Evolutionary conservation across 2,797 vertebrate genomes (phyloP).

Genomic region (Paratrypauchen microcephalus): DNA sequence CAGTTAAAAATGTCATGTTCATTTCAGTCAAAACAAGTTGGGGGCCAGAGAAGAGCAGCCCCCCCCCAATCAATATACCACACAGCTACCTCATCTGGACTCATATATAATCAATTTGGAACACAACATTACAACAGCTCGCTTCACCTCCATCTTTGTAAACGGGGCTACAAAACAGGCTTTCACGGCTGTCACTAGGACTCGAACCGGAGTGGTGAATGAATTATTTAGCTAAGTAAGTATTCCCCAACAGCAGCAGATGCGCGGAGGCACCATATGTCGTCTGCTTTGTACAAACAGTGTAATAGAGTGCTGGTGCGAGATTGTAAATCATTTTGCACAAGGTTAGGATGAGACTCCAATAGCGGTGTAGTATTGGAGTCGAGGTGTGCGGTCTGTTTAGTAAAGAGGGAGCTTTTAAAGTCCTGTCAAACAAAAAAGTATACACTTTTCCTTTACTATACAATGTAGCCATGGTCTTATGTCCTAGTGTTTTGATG

Average conservation of each 20-base stretch:
- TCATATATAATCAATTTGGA: constrained; percentile 56
- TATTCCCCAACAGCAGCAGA: constrained; percentile 45
- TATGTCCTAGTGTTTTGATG: too few species aligned
- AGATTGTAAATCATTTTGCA: constrained; percentile 47
- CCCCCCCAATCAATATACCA: constrained; percentile 47
- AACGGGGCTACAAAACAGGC: constrained; percentile 30
- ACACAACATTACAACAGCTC: constrained; percentile 25
- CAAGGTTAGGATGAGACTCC: constrained; percentile 31
- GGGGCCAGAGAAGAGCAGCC: constrained; percentile 21
- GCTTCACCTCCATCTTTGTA: constrained; percentile 30
- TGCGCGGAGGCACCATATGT: constrained; percentile 37
- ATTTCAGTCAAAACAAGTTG: constrained; percentile 30
- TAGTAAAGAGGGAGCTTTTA: not conserved
- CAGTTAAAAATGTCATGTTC: constrained; percentile 22
- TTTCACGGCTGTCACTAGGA: constrained; percentile 46
- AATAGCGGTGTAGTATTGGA: constrained; percentile 25
- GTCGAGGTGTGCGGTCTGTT: not conserved
- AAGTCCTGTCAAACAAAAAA: not conserved
- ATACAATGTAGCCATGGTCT: too few species aligned
- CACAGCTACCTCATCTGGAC: constrained; percentile 41
- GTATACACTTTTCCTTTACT: too few species aligned
- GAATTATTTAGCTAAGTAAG: constrained; percentile 42
- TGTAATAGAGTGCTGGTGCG: constrained; percentile 27
- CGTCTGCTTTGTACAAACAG: constrained; percentile 35
- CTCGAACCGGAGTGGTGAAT: constrained; percentile 48